A percentile compares a stretch with the other conserved stretches of the same genome.
Conservation (phyloP, 1,140 invertebrate species). For the Temnothorax curvispinosus region DNA sequence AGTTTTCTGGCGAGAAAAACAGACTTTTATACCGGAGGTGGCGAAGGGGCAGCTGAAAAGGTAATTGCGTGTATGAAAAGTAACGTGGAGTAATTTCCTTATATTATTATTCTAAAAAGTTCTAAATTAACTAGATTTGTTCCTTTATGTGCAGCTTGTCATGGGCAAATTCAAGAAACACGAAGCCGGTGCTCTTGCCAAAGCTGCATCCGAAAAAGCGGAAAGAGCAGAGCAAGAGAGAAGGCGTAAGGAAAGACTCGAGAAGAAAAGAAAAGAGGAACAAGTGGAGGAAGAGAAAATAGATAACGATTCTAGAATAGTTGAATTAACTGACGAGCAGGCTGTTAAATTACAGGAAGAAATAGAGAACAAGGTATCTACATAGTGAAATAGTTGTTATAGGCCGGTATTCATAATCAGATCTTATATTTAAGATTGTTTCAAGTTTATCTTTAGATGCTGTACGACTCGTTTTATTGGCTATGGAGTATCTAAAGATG, state of each 20-base stretch:
- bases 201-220: conserved; percentile 87
- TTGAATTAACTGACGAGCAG: conserved; percentile 97
- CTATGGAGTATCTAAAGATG: too few species aligned
- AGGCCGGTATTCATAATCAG: too few species aligned
- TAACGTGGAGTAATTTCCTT: not conserved
- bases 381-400: not conserved
- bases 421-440: too few species aligned
- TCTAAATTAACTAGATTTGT: not conserved
- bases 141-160: conserved; percentile 88
- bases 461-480: too few species aligned
- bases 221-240: conserved; percentile 89
- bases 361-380: conserved; percentile 87
- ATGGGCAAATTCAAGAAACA: conserved; percentile 93
- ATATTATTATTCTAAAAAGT: not conserved
- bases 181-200: conserved; percentile 89
- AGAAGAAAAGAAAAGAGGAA: conserved; percentile 88
- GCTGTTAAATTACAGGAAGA: conserved; percentile 94
- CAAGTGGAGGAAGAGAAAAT: conserved; percentile 84
- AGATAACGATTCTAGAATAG: conserved; percentile 88
- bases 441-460: too few species aligned
- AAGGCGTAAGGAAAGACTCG: conserved; percentile 88
- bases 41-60: conserved; percentile 92
- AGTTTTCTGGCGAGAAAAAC: conserved; percentile 97
- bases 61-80: conserved; percentile 83
- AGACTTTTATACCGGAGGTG: conserved; percentile 97